Conservation (phyloP, 2,113 vertebrate species). For the Actinemys pallida region DNA sequence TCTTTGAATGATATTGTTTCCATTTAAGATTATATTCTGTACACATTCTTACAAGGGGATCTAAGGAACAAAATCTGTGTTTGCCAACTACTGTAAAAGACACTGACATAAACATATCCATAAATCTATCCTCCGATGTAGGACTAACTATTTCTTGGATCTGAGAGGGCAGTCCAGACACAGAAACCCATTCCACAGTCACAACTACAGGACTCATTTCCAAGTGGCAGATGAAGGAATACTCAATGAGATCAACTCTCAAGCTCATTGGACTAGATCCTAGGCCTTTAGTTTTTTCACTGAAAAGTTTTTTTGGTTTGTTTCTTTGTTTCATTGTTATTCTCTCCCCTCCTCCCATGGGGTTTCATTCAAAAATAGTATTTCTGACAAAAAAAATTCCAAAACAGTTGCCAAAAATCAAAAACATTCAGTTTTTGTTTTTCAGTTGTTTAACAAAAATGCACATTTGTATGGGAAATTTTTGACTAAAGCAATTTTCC, state of each 20-base stretch:
- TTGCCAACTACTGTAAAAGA: neutral
- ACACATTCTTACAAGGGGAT: neutral
- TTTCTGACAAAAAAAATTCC: neutral
- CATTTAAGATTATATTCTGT: neutral
- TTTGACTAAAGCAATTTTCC: neutral
- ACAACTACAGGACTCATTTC: neutral
- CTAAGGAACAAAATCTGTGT: neutral
- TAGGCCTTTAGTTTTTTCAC: neutral
- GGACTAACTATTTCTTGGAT: neutral
- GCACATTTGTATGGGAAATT: accelerated
- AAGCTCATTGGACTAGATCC: neutral
- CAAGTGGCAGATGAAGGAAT: neutral
- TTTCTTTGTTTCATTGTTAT: neutral
- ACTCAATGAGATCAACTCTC: neutral
- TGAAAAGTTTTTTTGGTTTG: neutral
- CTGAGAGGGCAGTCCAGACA: neutral
- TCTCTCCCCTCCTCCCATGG: neutral
- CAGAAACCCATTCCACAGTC: neutral
- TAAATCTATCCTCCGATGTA: neutral
- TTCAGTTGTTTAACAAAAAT: neutral
- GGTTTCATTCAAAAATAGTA: neutral
- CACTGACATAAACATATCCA: neutral
- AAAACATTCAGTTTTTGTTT: neutral
- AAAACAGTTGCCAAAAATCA: neutral
- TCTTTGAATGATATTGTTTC: neutral